Evolutionary conservation across 1,140 invertebrate genomes (phyloP), one percentile per base, ranked within the genome.

Genomic region (Zaprionus taronus): DNA sequence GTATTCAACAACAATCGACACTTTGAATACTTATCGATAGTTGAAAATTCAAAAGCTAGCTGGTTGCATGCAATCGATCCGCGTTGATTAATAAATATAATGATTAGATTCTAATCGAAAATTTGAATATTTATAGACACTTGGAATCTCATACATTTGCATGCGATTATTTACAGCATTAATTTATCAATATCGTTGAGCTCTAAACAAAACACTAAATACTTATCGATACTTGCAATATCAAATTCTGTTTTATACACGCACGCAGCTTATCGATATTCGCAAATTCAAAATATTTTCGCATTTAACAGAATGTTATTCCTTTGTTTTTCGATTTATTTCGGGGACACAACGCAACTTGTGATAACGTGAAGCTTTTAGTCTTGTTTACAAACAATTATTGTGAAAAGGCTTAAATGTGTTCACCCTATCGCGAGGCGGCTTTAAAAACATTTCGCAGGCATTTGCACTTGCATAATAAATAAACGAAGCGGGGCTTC

Each of bases 391-490:
- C 53, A 36, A 38, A 60, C 47, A 22, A 51, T 51, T 51, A 51
- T 51, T 51, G 47, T 14, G 47, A 51, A 51, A 51, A 34, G 68
- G 68, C 58, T 71, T 71, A 55, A 71, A 62, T 41, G 24, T 22
- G 6, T 24, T n/a, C 53, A 53, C 24, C 17, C 12, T 15, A 15
- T 34, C 28, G n/a, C 26, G 36, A 56, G 44, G 65, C 26, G 62
- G 57, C 63, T 67, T 49, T 51, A 68, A 77, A 68, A 63, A 20
- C 38, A 77, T 77, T 77, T 73, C 68, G 58, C 84, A 80, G 76
- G 68, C 76, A 86, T 85, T 82, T 85, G 79, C 83, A 84, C 78
- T 76, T 89, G 78, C 81, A 89, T 84, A 89, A 89, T 89, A 83
- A 79, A 89, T 81, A 89, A 87, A 72, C 67, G 70, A 61, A 72